Percentiles rank a stretch among this genome's conserved stretches.
Conservation (phyloP, 2,888 invertebrate species). For the Napeogenes inachia region DNA sequence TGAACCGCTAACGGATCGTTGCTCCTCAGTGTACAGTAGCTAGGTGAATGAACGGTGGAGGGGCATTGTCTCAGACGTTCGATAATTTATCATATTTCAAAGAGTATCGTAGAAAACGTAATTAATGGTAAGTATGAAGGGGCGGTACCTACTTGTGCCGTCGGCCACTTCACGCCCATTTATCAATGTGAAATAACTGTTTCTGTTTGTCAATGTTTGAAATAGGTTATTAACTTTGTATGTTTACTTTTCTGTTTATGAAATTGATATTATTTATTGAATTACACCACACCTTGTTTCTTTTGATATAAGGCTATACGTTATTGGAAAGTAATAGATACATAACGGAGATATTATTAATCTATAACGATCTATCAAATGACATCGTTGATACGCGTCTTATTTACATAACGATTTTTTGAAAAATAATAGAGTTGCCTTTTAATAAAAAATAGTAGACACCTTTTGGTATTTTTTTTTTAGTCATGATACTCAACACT, state of each 20-base stretch:
- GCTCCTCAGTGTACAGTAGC: constrained; percentile 43
- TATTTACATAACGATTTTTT: constrained; percentile 63
- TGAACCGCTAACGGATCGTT: constrained; percentile 43
- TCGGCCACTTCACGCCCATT: constrained; percentile 28
- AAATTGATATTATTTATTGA: constrained; percentile 18
- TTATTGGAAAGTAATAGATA: constrained; percentile 22
- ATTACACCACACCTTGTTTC: constrained; percentile 18
- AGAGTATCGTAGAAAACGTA: constrained; percentile 27
- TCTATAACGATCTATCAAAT: constrained; percentile 67
- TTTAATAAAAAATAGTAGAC: constrained; percentile 6
- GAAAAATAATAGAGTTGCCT: constrained; percentile 17
- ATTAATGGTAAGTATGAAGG: constrained; percentile 34
- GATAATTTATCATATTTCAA: constrained; percentile 50
- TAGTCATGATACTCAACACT: too few species aligned
- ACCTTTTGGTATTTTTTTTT: neutral
- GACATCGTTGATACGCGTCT: constrained; percentile 57
- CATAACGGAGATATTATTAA: constrained; percentile 63
- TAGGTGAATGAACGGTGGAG: constrained; percentile 37
- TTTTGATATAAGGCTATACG: constrained; percentile 15
- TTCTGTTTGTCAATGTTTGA: constrained; percentile 15
- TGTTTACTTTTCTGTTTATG: neutral
- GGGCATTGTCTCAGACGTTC: constrained; percentile 49
- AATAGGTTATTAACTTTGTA: constrained; percentile 12
- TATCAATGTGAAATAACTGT: constrained; percentile 20
- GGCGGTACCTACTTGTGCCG: constrained; percentile 19